Base-by-base conservation (phyloP, 2,888 invertebrate species). In the Trisateles emortualis region DNA sequence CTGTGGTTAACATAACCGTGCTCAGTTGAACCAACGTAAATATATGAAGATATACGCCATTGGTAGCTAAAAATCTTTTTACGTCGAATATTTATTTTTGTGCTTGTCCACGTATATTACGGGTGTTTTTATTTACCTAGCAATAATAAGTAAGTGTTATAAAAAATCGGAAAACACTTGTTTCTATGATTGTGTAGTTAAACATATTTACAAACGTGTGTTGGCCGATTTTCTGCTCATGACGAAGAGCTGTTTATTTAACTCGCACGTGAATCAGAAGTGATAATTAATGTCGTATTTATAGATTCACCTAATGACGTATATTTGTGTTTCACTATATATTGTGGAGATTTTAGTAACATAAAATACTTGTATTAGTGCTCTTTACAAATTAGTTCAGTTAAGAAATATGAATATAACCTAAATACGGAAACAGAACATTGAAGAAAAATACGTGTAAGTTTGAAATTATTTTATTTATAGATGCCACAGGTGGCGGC, bases 231-330 rank as follows among this genome's bases (percentile, higher is more conserved):
- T 33, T 26, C 14, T 6, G 33, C 14, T 33, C 14, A 33, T 33
- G 33, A 33, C 33, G 33, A 14, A 16, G 2, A 14, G 13, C 14
- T 14, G 16, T n/a, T 41, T 29, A 10, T 38, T 19, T 29, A 40
- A 24, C 14, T 9, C n/a, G 1, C n/a, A 19, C 11, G 19, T 50
- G 35, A 43, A n/a, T 50, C 41, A 49, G 10, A 49, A 5, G 1
- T 13, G 16, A 29, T 24, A 17, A 10, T 33, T 29, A 32, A 3
- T 13, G n/a, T 30, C 14, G n/a, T 29, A 19, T 26, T 41, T 24
- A 39, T 33, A 14, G 24, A 9, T 17, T 3, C 2, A 30, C 8
- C n/a, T n/a, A n/a, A 14, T 41, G 11, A 41, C 33, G 17, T 48
- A 10, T 17, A 24, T 40, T n/a, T 19, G 8, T 11, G 16, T 8